Evolutionary conservation across 92 coral and sea anemone species (phyloP).

Genomic region (Siderastrea siderea): DNA sequence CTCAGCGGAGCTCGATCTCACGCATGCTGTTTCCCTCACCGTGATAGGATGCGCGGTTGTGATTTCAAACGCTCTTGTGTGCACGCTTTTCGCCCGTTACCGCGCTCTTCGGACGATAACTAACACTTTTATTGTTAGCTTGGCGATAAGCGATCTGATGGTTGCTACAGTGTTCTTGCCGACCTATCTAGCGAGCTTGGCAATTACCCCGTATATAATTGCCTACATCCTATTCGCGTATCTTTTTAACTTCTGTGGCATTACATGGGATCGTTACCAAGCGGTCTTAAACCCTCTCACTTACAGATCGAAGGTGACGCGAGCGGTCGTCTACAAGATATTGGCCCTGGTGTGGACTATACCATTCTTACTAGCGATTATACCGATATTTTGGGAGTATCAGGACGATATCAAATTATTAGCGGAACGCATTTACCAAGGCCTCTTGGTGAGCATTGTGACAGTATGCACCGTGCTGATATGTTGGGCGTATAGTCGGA

Average conservation of each 20-base stretch:
- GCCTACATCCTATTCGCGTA: conserved; percentile 93
- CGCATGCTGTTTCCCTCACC: conserved; percentile 40
- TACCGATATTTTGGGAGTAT: conserved; percentile 86
- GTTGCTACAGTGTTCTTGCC: conserved; percentile 90
- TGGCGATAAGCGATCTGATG: conserved; percentile 89
- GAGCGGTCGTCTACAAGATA: conserved; percentile 72
- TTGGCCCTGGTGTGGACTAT: conserved; percentile 79
- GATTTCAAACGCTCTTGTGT: conserved; percentile 84
- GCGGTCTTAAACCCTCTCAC: conserved; percentile 88
- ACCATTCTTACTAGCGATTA: conserved; percentile 73
- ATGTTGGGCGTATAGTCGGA: conserved; percentile 74
- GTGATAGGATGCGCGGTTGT: conserved; percentile 80
- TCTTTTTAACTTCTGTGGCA: conserved; percentile 92
- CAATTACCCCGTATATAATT: conserved; percentile 80
- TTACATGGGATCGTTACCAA: conserved; percentile 92
- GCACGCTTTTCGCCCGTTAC: conserved; percentile 76
- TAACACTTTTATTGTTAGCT: conserved; percentile 88
- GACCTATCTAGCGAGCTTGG: conserved; percentile 71
- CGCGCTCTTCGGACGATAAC: conserved; percentile 86
- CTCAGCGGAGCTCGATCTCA: not conserved
- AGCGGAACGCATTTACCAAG: conserved; percentile 80
- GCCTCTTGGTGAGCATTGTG: conserved; percentile 78
- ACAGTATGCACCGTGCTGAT: conserved; percentile 65
- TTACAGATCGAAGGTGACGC: conserved; percentile 79
- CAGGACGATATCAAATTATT: conserved; percentile 23